Evolutionary conservation across 1,140 invertebrate species (phyloP).

Genomic region (Brachionus paranguensis): DNA sequence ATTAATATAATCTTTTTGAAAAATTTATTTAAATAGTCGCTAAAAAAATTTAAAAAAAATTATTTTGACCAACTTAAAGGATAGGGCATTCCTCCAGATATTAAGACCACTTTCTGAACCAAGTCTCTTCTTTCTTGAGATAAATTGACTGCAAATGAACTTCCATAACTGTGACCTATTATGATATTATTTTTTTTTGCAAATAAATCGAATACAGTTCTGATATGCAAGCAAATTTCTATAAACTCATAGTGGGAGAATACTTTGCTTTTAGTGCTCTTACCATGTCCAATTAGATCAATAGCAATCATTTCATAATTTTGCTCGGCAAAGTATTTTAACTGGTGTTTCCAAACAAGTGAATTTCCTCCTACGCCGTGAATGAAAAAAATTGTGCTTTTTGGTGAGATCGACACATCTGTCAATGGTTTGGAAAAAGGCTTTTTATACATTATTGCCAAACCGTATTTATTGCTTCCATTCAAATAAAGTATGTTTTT

Average conservation of each 20-base stretch:
- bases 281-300: slow-evolving; percentile 68
- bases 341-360: slow-evolving; percentile 64
- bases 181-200: slow-evolving; percentile 57
- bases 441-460: background rate
- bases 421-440: background rate
- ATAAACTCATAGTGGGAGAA: slow-evolving; percentile 63
- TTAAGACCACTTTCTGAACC: slow-evolving; percentile 64
- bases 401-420: background rate
- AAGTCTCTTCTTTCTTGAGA: slow-evolving; percentile 61
- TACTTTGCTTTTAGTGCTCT: slow-evolving; percentile 63
- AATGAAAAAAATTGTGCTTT: slow-evolving; percentile 61
- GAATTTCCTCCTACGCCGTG: slow-evolving; percentile 69
- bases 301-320: slow-evolving; percentile 67
- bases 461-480: background rate
- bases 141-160: slow-evolving; percentile 65
- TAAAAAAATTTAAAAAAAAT: background rate
- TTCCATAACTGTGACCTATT: slow-evolving; percentile 48
- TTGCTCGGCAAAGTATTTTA: slow-evolving; percentile 61
- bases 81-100: slow-evolving; percentile 67
- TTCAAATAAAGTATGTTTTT: background rate
- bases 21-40: background rate
- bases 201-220: slow-evolving; percentile 62
- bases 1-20: background rate
- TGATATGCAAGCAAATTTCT: slow-evolving; percentile 62
- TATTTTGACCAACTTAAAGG: slow-evolving; percentile 60